A percentile compares a stretch with the other conserved stretches of the same genome.
These are phyloP conservation scores for Craniophora ligustri DNA, from an alignment of 2,888 invertebrate genomes.

Conservation along the genomic window DNA sequence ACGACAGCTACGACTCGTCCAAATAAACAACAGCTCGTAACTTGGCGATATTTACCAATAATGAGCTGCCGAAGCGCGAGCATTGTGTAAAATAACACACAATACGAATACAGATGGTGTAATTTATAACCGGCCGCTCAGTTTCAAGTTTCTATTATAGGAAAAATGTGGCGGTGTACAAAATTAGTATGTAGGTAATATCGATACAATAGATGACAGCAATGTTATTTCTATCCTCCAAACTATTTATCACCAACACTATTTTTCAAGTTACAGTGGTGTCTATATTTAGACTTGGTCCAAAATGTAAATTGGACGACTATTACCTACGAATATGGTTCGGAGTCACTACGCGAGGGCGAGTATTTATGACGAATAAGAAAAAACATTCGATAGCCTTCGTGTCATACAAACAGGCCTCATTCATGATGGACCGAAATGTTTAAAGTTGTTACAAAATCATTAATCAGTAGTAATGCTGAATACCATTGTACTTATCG, in stretches of 20 bases:
- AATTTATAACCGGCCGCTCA: slow-evolving; percentile 50
- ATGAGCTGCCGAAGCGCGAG: slow-evolving; percentile 24
- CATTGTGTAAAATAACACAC: slow-evolving; percentile 44
- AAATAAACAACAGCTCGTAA: slow-evolving; percentile 66
- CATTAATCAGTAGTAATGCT: slow-evolving; percentile 41
- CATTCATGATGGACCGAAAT: slow-evolving; percentile 36
- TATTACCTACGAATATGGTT: slow-evolving; percentile 48
- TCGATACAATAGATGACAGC: slow-evolving; percentile 41
- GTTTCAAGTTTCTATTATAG: slow-evolving; percentile 46
- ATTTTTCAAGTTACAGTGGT: slow-evolving; percentile 21
- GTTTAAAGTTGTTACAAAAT: slow-evolving; percentile 42
- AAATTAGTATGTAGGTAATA: slow-evolving; percentile 45
- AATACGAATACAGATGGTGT: slow-evolving; percentile 52
- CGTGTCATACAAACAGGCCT: slow-evolving; percentile 31
- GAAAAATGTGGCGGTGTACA: slow-evolving; percentile 38
- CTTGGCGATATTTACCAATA: slow-evolving; percentile 49
- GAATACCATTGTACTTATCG: slow-evolving; percentile 49
- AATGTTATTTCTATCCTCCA: slow-evolving; percentile 38
- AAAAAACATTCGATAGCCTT: slow-evolving; percentile 30
- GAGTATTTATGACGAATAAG: slow-evolving; percentile 30
- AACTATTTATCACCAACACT: slow-evolving; percentile 25
- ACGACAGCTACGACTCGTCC: slow-evolving; percentile 85
- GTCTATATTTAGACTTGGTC: slow-evolving; percentile 43
- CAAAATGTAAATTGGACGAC: slow-evolving; percentile 42
- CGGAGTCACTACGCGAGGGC: slow-evolving; percentile 34